Base-by-base conservation (phyloP, 2,113 vertebrate species). In the Protobothrops flavoviridis region DNA sequence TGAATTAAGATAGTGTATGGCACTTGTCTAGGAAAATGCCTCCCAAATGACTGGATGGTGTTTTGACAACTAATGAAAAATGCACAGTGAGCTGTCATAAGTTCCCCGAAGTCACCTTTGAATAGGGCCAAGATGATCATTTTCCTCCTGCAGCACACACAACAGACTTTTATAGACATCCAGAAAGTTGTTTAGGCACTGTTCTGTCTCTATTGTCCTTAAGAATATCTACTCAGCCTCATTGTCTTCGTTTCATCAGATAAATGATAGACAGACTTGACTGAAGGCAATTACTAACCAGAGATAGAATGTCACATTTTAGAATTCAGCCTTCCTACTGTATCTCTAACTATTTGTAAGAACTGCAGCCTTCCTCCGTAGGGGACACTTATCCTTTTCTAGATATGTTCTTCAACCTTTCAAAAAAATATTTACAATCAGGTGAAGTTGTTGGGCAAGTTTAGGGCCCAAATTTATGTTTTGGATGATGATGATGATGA, bases 241-340 rank as follows among this genome's bases (percentile, higher is more conserved):
- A n/a, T 0, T 0, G 29, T 64, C 48, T 85, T 85, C 81, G 55
- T 29, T 20, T 93, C 52, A 21, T 21, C 94, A 91, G 45, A 87
- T 2, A 57, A n/a, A 26, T 59, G 90, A 85, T 13, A 85, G 90
- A 4, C 90, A 91, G 52, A 33, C 52, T 53, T 57, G 85, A 59
- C 39, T 57, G 86, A 59, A 52, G 61, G 86, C 93, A 91, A 91
- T 93, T 59, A 88, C 61, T 48, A 50, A 64, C 53, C 86, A 81
- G 56, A 85, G 85, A 91, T 53, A 89, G 21, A 43, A 52, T 88
- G 86, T 81, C 85, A 88, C 90, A 81, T 57, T 81, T 81, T 48
- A 55, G 93, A 59, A 50, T 23, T 50, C 43, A 26, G 29, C 13
- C 56, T 93, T 21, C 55, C 86, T 88, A 52, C 8, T 6, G 0